phyloP scores from a whole-genome alignment of 1,140 invertebrate genomes.

The Camponotus vicinus region DNA sequence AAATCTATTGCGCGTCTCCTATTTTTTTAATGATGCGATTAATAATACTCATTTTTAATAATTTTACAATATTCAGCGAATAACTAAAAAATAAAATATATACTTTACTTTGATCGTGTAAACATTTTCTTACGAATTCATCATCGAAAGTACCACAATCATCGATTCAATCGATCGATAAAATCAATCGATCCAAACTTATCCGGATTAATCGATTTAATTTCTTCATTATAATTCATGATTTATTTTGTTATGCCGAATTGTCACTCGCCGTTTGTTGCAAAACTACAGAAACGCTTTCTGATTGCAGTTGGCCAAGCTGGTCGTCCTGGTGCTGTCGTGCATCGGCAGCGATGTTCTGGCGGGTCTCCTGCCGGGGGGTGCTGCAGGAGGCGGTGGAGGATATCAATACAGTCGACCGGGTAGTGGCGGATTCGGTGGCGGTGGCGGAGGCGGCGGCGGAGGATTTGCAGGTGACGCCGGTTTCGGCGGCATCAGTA shows the following conservation, averaged over 20 bases:
- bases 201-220: neutral
- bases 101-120: neutral
- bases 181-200: neutral
- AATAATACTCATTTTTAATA: slow-evolving; percentile 4
- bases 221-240: neutral
- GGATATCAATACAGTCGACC: slow-evolving; percentile 83
- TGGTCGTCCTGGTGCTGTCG: slow-evolving; percentile 75
- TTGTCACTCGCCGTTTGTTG: slow-evolving; percentile 1
- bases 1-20: too few species aligned
- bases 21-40: neutral
- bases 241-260: too few species aligned
- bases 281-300: neutral
- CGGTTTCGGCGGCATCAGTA: slow-evolving; percentile 28
- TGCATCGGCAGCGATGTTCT: slow-evolving; percentile 75
- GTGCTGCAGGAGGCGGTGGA: slow-evolving; percentile 71
- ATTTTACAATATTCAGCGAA: neutral
- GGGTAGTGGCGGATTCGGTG: slow-evolving; percentile 46
- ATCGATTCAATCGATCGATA: neutral
- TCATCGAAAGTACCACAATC: neutral
- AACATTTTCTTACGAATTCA: neutral
- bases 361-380: slow-evolving; percentile 79
- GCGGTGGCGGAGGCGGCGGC: slow-evolving; percentile 45
- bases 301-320: slow-evolving; percentile 76
- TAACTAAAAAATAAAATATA: neutral
- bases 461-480: slow-evolving; percentile 31